These are phyloP conservation scores for Drosophila malerkotliana DNA, from an alignment of 1,140 invertebrate genomes.

Conservation along the genomic window DNA sequence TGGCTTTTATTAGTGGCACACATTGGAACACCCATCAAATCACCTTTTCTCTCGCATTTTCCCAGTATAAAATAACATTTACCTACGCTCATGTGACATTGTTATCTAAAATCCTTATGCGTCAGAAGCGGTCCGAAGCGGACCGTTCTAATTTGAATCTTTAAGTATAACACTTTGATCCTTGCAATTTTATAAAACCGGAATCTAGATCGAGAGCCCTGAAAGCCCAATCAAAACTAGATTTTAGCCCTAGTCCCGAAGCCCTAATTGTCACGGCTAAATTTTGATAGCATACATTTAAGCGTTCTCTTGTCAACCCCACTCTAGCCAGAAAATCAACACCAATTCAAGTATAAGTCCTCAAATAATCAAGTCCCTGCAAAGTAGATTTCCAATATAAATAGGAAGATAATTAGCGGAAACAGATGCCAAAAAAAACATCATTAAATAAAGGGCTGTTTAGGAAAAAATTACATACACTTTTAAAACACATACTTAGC, in stretches of 20 bases:
- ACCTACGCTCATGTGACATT: background rate
- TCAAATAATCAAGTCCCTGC: too few species aligned
- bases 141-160: slow-evolving; percentile 49
- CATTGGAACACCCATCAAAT: slow-evolving; percentile 16
- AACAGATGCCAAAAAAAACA: too few species aligned
- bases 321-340: too few species aligned
- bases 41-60: background rate
- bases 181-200: background rate
- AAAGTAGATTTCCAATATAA: too few species aligned
- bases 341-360: too few species aligned
- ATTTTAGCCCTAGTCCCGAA: too few species aligned
- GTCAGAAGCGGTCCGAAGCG: slow-evolving; percentile 25
- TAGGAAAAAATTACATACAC: background rate
- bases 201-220: background rate
- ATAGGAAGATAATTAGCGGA: too few species aligned
- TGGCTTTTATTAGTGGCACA: slow-evolving; percentile 58
- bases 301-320: too few species aligned
- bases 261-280: too few species aligned
- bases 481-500: background rate
- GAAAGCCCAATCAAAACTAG: background rate
- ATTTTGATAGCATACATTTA: too few species aligned
- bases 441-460: too few species aligned
- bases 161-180: background rate
- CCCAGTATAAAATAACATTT: background rate
- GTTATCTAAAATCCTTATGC: slow-evolving; percentile 4